Percentiles rank a stretch among this genome's conserved stretches.
Conservation (phyloP, 2,113 vertebrate species). For the Tiliqua scincoides region DNA sequence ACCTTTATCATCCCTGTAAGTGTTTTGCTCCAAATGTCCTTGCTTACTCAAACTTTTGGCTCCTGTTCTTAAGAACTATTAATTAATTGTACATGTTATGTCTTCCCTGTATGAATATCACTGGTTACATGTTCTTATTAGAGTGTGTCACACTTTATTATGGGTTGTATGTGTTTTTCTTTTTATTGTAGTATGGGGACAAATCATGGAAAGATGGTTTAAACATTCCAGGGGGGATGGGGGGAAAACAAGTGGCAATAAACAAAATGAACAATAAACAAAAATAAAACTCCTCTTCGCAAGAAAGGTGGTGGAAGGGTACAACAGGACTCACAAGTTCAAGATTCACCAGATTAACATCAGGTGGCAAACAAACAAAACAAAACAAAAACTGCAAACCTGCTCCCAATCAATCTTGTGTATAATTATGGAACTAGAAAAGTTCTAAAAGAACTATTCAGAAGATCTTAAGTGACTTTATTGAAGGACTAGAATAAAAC, state of each 20-base stretch:
- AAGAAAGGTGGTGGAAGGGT: not conserved
- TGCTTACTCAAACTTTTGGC: not conserved
- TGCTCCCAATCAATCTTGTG: conserved; percentile 56
- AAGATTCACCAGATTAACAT: not conserved
- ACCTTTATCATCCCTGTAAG: too few relatives aligned
- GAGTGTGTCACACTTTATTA: not conserved
- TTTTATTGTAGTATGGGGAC: not conserved
- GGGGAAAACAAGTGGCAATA: not conserved
- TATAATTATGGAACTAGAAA: conserved; percentile 19
- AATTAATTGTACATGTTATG: not conserved
- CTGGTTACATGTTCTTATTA: not conserved
- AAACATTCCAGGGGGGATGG: not conserved
- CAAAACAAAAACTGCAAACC: not conserved
- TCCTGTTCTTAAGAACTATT: too few relatives aligned
- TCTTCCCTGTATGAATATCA: not conserved
- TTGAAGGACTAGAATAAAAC: not conserved
- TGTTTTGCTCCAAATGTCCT: too few relatives aligned
- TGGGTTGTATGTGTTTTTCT: not conserved
- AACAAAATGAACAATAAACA: not conserved
- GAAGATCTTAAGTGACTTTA: accelerated
- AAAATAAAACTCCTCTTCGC: not conserved
- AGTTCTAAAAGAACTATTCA: conserved; percentile 26
- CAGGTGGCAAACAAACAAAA: not conserved
- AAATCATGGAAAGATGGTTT: not conserved
- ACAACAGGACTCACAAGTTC: not conserved